Evolutionary conservation across 2,888 invertebrate species (phyloP).

Genomic region (Drosophila villosipedis): DNA sequence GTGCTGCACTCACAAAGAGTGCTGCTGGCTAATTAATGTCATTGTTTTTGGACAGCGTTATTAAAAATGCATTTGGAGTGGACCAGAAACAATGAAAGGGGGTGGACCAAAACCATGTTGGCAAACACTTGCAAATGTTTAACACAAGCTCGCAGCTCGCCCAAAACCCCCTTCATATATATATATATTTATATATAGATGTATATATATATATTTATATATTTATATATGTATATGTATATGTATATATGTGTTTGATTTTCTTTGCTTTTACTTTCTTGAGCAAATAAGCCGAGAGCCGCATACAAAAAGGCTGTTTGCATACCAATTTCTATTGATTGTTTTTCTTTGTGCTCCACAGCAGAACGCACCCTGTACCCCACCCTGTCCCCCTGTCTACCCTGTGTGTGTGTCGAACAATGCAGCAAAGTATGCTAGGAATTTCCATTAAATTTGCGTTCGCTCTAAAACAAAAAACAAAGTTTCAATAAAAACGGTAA

Average conservation of each 20-base stretch:
- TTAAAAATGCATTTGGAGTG: constrained; percentile 66
- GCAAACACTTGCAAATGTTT: constrained; percentile 35
- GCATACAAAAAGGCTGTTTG: constrained; percentile 69
- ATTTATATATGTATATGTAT: neutral
- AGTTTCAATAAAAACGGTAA: constrained; percentile 53
- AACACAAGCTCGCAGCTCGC: constrained; percentile 7
- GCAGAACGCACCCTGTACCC: constrained; percentile 9
- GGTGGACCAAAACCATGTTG: constrained; percentile 4
- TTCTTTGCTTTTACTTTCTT: constrained; percentile 69
- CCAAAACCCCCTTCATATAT: neutral
- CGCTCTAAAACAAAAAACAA: constrained; percentile 51
- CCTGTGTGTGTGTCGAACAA: constrained; percentile 36
- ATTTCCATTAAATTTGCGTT: constrained; percentile 59
- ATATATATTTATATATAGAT: neutral
- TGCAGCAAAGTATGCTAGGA: constrained; percentile 62
- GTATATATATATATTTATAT: no score
- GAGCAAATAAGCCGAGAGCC: constrained; percentile 60
- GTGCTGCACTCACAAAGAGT: constrained; percentile 62
- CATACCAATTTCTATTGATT: constrained; percentile 77
- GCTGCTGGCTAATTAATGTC: constrained; percentile 72
- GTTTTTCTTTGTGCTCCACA: constrained; percentile 65
- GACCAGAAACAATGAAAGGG: constrained; percentile 17
- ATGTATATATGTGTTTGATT: constrained; percentile 19
- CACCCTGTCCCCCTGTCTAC: neutral
- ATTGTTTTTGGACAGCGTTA: constrained; percentile 75